Base-by-base conservation (phyloP, 2,797 vertebrate species). In the Euthynnus affinis region DNA sequence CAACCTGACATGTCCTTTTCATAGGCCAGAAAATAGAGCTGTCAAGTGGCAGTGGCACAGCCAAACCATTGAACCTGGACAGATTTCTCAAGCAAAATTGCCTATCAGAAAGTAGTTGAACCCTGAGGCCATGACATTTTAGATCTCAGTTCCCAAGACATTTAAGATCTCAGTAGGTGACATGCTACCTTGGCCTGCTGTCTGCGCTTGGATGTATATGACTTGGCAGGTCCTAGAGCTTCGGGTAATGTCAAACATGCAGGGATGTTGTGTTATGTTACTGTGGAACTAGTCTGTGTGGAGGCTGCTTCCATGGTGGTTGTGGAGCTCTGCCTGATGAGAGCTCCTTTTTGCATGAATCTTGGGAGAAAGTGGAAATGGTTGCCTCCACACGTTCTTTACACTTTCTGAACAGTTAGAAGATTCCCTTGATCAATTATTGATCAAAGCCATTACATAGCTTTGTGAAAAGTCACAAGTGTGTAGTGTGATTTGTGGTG, bases 371-470 rank as follows among this genome's bases (percentile, higher is more conserved):
- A 82, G 71, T 55, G 64, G 70, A 89, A 88, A 76, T 68, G 53
- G 79, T 83, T 83, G 78, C 76, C 81, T 88, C 77, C 67, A 17
- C 55, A 52, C 4, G 53, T 82, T 80, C 71, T 61, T 76, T 70
- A 59, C 76, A 67, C 62, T 89, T 84, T 89, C 88, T 87, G 81
- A 91, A 84, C 76, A 86, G 80, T 81, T 80, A 65, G 86, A 92
- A 85, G 71, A 87, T 70, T 75, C 79, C 80, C 81, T 90, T 88
- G 88, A 93, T 93, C 89, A 93, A 91, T 93, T 88, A 93, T 93
- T 91, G 90, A 93, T 93, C 89, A 92, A 93, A 93, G 85, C 78
- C 90, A 87, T 93, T 91, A 89, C 84, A 91, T 89, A 84, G 84
- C 81, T 77, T 61, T 59, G 73, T 20, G 77, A 78, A 88, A 75